Conservation (phyloP, 2,888 invertebrate species). For the Polylopha cassiicola region DNA sequence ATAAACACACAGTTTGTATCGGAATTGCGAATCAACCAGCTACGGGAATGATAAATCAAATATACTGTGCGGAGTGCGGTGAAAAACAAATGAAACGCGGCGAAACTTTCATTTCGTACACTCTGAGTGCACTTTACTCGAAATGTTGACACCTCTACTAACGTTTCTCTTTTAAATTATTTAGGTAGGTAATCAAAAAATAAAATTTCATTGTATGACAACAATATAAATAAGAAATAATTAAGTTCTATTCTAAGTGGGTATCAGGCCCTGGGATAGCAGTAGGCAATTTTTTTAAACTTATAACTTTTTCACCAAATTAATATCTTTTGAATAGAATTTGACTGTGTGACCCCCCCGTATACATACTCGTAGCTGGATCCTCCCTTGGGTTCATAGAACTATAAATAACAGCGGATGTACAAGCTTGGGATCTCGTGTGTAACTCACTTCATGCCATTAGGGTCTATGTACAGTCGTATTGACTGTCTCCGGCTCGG, state of each 20-base stretch:
- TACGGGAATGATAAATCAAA: slow-evolving; percentile 65
- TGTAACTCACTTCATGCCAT: not conserved
- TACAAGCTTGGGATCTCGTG: no score
- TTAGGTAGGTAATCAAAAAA: slow-evolving; percentile 3
- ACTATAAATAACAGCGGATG: no score
- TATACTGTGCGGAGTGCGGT: slow-evolving; percentile 46
- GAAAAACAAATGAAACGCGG: slow-evolving; percentile 59
- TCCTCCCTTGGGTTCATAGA: no score
- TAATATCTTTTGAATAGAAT: no score
- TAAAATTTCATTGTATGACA: not conserved
- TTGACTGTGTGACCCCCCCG: no score
- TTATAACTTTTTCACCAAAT: no score
- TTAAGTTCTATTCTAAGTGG: no score
- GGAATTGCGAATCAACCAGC: slow-evolving; percentile 44
- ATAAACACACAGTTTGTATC: slow-evolving; percentile 4
- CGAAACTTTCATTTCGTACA: slow-evolving; percentile 68
- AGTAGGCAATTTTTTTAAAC: no score
- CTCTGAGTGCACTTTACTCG: slow-evolving; percentile 57
- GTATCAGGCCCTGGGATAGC: no score
- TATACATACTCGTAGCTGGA: no score
- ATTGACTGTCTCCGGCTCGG: slow-evolving; percentile 32
- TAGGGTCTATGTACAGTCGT: slow-evolving; percentile 28
- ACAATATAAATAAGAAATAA: no score
- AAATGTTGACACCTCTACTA: slow-evolving; percentile 39
- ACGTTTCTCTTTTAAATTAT: slow-evolving; percentile 27